Conservation (phyloP, 2,888 invertebrate species). For the Lithophane leautieri region DNA sequence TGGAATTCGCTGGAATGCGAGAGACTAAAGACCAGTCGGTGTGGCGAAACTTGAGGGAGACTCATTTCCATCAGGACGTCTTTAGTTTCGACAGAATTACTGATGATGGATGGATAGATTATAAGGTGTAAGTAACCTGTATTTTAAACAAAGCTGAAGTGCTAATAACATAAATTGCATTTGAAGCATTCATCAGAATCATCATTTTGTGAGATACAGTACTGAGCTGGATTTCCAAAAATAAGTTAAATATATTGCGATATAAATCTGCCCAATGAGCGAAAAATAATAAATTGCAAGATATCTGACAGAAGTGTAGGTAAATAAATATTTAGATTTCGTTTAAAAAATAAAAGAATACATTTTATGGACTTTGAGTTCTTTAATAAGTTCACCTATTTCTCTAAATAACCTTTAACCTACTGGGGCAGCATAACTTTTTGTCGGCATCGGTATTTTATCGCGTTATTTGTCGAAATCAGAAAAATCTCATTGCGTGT, state of each 20-base stretch:
- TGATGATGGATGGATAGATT: neutral
- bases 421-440: neutral
- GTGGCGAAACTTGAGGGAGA: neutral
- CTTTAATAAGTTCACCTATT: constrained; percentile 19
- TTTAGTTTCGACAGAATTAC: neutral
- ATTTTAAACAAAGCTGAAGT: constrained; percentile 3
- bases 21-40: neutral
- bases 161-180: neutral
- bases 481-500: constrained; percentile 31
- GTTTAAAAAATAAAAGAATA: constrained; percentile 1
- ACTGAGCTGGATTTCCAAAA: constrained; percentile 5
- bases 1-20: neutral
- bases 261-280: constrained; percentile 12
- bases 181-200: constrained; percentile 2
- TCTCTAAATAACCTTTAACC: constrained; percentile 28
- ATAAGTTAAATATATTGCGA: neutral
- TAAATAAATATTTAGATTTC: constrained; percentile 38
- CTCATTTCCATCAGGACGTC: no score
- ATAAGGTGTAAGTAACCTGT: neutral
- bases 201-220: neutral
- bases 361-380: neutral
- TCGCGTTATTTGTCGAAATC: constrained; percentile 20
- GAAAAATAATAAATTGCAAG: constrained; percentile 6
- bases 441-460: constrained; percentile 15
- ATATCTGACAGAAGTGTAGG: neutral